Conservation (phyloP, 2,888 invertebrate genomes). For the Heliconius ethilla region DNA sequence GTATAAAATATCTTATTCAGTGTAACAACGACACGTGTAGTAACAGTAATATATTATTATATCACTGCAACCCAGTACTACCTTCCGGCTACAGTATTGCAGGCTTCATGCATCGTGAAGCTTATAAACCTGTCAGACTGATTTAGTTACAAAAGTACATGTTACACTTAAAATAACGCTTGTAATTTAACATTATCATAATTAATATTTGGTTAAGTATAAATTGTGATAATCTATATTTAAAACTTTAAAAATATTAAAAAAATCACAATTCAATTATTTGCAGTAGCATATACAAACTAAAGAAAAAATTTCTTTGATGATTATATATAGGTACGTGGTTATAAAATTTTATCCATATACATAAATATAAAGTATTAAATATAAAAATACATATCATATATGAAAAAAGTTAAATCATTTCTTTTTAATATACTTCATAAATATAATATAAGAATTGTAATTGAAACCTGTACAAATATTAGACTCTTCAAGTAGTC, state of each 20-base stretch:
- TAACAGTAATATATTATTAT: slow-evolving; percentile 21
- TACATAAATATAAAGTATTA: not conserved
- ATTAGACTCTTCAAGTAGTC: too few species aligned
- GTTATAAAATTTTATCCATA: not conserved
- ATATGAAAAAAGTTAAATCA: too few species aligned
- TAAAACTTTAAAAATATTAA: too few species aligned
- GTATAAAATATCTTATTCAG: not conserved
- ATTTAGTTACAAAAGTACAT: slow-evolving; percentile 26
- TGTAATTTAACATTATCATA: not conserved
- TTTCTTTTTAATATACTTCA: too few species aligned
- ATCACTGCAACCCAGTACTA: slow-evolving; percentile 25
- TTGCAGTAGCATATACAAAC: not conserved
- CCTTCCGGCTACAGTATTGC: slow-evolving; percentile 30
- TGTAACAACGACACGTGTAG: slow-evolving; percentile 1
- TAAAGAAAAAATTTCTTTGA: not conserved
- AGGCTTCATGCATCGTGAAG: slow-evolving; percentile 32
- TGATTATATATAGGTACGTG: not conserved
- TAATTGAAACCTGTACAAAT: too few species aligned
- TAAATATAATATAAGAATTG: too few species aligned
- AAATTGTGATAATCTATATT: too few species aligned
- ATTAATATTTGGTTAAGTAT: too few species aligned
- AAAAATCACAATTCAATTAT: not conserved
- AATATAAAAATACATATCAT: too few species aligned
- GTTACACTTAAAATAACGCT: not conserved
- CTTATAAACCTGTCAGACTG: slow-evolving; percentile 16